Evolutionary conservation across 2,797 vertebrate genomes (phyloP).

Genomic region (Falco columbarius): DNA sequence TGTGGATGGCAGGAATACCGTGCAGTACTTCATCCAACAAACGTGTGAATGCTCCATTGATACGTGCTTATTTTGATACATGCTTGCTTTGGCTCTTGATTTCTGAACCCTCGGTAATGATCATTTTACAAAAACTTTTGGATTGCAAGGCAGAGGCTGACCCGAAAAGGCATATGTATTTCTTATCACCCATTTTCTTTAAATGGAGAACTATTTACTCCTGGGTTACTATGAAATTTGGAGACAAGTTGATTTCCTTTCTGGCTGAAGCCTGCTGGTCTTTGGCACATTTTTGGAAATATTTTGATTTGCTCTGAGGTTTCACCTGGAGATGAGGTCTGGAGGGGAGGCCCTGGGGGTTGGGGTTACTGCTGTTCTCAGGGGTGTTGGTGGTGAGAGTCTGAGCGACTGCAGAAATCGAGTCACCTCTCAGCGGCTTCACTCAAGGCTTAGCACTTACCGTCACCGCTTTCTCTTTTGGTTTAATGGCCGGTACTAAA

Average conservation of each 20-base stretch:
- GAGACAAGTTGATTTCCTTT: background rate
- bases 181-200: background rate
- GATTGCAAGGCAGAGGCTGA: background rate
- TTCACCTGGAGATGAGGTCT: background rate
- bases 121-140: background rate
- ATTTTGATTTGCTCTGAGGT: background rate
- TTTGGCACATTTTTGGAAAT: background rate
- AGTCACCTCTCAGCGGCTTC: background rate
- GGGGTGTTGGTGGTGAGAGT: background rate
- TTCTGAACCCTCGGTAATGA: background rate
- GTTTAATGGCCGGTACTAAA: background rate
- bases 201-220: background rate
- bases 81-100: background rate
- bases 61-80: background rate
- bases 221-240: background rate
- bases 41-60: background rate
- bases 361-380: background rate
- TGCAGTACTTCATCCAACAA: background rate
- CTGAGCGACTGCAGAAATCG: background rate
- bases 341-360: no score
- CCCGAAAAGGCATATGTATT: background rate
- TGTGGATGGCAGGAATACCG: accelerated
- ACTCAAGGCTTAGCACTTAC: no score
- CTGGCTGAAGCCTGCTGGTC: background rate
- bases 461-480: background rate